phyloP scores from a whole-genome alignment of 2,888 invertebrate genomes.

The Hydropsyche betteni region DNA sequence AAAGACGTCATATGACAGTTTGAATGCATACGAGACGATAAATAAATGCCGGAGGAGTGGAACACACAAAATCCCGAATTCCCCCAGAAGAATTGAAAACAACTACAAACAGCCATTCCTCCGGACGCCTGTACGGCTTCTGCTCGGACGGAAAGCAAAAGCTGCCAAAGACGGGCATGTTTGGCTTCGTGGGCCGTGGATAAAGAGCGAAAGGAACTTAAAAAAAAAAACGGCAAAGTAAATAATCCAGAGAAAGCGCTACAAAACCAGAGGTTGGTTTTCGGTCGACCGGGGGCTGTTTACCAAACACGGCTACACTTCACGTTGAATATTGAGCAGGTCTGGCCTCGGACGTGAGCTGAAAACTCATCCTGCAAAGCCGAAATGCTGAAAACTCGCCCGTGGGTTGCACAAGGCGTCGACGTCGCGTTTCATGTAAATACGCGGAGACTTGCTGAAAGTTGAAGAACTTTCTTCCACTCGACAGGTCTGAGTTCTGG shows the following conservation, averaged over 20 bases:
- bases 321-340: slow-evolving; percentile 46
- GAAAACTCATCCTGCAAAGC: slow-evolving; percentile 46
- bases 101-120: slow-evolving; percentile 50
- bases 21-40: slow-evolving; percentile 45
- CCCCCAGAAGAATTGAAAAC: slow-evolving; percentile 49
- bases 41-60: slow-evolving; percentile 41
- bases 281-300: slow-evolving; percentile 47
- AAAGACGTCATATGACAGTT: slow-evolving; percentile 44
- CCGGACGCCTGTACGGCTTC: slow-evolving; percentile 29
- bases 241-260: slow-evolving; percentile 49
- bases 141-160: background rate
- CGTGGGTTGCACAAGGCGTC: background rate
- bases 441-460: slow-evolving; percentile 8
- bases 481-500: background rate
- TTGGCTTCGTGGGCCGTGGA: background rate
- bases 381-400: background rate
- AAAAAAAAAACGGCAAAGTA: slow-evolving; percentile 45
- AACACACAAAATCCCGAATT: slow-evolving; percentile 39
- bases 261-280: slow-evolving; percentile 30
- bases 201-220: background rate
- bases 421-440: background rate
- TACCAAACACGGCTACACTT: slow-evolving; percentile 47
- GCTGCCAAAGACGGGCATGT: background rate
- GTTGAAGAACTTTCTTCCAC: slow-evolving; percentile 14
- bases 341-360: slow-evolving; percentile 41